A percentile compares a stretch with the other conserved stretches of the same genome.
phyloP scores from a whole-genome alignment of 2,888 invertebrate genomes.

The Drosophila hamatofila region DNA sequence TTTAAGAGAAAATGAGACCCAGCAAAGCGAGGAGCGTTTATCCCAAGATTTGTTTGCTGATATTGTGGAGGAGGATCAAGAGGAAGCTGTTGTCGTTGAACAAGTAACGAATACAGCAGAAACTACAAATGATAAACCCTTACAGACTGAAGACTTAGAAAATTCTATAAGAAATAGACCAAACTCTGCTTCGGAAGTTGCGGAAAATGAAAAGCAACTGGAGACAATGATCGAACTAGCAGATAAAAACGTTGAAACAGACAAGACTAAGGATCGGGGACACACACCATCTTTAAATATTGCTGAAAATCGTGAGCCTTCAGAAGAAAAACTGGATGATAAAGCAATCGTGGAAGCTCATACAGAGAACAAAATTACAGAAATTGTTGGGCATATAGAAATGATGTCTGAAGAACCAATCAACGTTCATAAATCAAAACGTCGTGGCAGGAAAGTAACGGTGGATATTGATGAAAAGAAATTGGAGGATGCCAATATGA shows the following conservation, averaged over 20 bases:
- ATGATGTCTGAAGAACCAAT: neutral
- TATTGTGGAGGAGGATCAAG: neutral
- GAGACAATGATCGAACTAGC: neutral
- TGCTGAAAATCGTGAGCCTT: neutral
- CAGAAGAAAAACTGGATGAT: neutral
- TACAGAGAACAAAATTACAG: neutral
- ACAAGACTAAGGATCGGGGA: neutral
- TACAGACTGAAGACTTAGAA: neutral
- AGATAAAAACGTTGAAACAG: neutral
- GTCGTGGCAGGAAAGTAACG: constrained; percentile 20
- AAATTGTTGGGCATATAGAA: neutral
- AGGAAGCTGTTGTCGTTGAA: neutral
- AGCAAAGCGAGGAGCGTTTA: neutral
- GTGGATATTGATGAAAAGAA: neutral
- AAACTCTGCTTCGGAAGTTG: neutral
- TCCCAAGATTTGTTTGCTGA: constrained; percentile 3
- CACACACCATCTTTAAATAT: neutral
- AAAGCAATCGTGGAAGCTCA: neutral
- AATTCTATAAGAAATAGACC: neutral
- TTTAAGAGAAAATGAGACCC: neutral
- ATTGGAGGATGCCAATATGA: neutral
- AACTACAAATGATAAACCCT: neutral
- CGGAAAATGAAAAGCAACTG: neutral
- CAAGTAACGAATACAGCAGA: neutral
- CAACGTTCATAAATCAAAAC: constrained; percentile 12